Evolutionary conservation across 2,113 vertebrate genomes (phyloP), one percentile per base, ranked within the genome.

Genomic region (Antechinus stuartii): DNA sequence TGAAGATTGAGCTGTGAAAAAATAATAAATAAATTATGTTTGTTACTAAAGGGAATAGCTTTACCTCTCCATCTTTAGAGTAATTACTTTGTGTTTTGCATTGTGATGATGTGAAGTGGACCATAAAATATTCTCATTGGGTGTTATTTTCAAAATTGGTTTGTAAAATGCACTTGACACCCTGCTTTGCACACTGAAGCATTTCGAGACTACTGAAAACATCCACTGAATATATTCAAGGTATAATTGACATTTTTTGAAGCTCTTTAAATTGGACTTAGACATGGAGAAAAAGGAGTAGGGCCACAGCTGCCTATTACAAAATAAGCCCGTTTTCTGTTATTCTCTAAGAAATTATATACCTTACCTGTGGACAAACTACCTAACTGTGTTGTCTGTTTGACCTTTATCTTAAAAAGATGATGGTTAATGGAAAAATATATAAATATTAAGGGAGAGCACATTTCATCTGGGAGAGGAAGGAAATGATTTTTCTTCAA

Each of bases 21-120:
- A 92, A 92, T 92, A 92, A 92, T 92, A 92, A 92, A 92, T 92
- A 92, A 92, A 92, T 49, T 57, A 47, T 49, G 25, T 56, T 93
- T 90, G 92, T 54, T 55, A 46, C 46, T 42, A 90, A 53, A 56
- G 84, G 84, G 90, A 49, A 90, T 27, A 56, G 76, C 27, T n/a
- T 56, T 35, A 56, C 50, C 24, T 57, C 47, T 61, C 54, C 8
- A 2, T 61, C 53, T 94, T 54, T 46, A 76, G 50, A 94, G n/a
- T 35, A 76, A 76, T 94, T 54, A 54, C 50, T 91, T 50, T 91
- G 89, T 47, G 54, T 94, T 57, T 94, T 46, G 49, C 50, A 24
- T 89, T 93, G 89, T 84, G 92, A 92, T 54, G 54, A 76, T 46
- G 90, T 56, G 90, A 91, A 76, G 56, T 94, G 26, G 90, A 76